A percentile compares a stretch with the other conserved stretches of the same genome.
phyloP scores from a whole-genome alignment of 2,797 vertebrate genomes.

The Channa striata region DNA sequence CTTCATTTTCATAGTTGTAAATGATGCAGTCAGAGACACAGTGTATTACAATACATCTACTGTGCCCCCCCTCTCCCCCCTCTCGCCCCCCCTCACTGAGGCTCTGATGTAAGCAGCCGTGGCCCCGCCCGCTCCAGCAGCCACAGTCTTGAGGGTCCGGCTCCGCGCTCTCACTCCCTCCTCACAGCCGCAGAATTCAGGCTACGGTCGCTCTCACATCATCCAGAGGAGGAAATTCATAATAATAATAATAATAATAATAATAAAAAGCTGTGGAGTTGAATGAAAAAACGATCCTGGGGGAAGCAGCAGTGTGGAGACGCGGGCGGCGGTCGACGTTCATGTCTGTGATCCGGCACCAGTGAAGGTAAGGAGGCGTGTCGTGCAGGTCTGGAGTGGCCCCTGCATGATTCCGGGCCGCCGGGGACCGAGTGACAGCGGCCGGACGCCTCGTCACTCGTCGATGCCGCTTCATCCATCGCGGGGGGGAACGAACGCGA shows the following conservation, averaged over 20 bases:
- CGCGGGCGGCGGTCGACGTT: slow-evolving; percentile 49
- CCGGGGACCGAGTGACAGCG: not conserved
- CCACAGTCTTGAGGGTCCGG: slow-evolving; percentile 75
- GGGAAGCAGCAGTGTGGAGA: not conserved
- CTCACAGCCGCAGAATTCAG: slow-evolving; percentile 49
- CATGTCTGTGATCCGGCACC: slow-evolving; percentile 58
- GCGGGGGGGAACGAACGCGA: not conserved
- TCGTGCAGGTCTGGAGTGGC: not conserved
- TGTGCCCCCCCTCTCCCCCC: not conserved
- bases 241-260: too few relatives aligned
- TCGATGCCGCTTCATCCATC: not conserved
- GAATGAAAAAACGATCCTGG: slow-evolving; percentile 11
- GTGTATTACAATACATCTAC: slow-evolving; percentile 27
- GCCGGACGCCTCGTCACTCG: slow-evolving; percentile 5
- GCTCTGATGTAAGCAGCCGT: slow-evolving; percentile 69
- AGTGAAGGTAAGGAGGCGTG: slow-evolving; percentile 79
- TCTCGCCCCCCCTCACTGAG: not conserved
- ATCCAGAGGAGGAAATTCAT: slow-evolving; percentile 33
- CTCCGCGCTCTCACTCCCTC: slow-evolving; percentile 64
- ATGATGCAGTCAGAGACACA: slow-evolving; percentile 29
- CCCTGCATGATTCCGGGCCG: not conserved
- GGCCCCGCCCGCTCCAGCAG: slow-evolving; percentile 74
- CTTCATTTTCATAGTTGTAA: not conserved
- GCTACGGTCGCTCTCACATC: slow-evolving; percentile 24
- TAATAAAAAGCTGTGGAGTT: slow-evolving; percentile 23